Percentiles rank a stretch among this genome's conserved stretches.
Evolutionary conservation across 2,797 vertebrate species (phyloP).

Genomic region (Alectoris magna): DNA sequence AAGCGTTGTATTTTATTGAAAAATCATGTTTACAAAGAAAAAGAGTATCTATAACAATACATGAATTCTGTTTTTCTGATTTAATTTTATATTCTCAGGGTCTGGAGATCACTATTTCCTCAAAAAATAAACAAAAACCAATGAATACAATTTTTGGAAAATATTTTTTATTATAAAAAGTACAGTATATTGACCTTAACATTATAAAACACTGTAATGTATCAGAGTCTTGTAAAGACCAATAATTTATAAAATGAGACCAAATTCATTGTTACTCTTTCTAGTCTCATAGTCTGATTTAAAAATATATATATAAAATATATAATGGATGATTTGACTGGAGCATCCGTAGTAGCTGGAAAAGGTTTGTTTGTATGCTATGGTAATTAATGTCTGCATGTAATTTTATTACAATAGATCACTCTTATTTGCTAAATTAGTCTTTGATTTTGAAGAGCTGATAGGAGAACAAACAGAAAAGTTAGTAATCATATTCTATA

Average conservation of each 20-base stretch:
- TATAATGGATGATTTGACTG: conserved; percentile 61
- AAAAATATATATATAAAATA: conserved; percentile 73
- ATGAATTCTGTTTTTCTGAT: background rate
- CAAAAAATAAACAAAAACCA: background rate
- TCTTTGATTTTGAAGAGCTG: conserved; percentile 37
- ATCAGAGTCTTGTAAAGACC: conserved; percentile 86
- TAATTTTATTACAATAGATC: conserved; percentile 43
- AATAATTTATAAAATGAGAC: conserved; percentile 89
- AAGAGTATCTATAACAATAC: background rate
- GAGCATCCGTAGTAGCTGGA: conserved; percentile 28
- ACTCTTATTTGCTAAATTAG: conserved; percentile 49
- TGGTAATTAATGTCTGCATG: conserved; percentile 21
- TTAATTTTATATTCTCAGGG: background rate
- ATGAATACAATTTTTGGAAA: conserved; percentile 62
- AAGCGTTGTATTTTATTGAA: background rate
- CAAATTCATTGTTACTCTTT: conserved; percentile 46
- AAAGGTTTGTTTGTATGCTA: conserved; percentile 34
- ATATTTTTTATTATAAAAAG: conserved; percentile 84
- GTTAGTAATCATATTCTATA: conserved; percentile 58
- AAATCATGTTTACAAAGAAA: background rate
- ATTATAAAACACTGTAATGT: conserved; percentile 79
- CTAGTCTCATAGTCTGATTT: conserved; percentile 79
- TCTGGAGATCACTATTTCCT: background rate
- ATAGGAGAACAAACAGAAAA: conserved; percentile 26
- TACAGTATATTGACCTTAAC: conserved; percentile 78